These are phyloP conservation scores for Cyrtodaria siliqua DNA, from an alignment of 2,888 invertebrate species.

Conservation along the genomic window DNA sequence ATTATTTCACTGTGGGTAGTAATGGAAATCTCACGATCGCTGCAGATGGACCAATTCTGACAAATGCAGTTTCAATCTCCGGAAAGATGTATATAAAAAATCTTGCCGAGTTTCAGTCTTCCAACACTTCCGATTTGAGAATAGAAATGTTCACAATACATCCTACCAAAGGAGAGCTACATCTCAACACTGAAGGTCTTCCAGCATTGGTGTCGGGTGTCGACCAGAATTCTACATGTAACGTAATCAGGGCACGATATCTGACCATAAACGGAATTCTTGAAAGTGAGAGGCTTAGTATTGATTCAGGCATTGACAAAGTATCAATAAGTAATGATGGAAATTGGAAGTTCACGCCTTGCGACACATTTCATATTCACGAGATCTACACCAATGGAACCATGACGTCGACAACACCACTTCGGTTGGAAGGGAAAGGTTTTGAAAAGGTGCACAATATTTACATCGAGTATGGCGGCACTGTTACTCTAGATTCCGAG, in stretches of 20 bases:
- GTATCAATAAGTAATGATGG: slow-evolving; percentile 59
- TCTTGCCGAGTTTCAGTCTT: slow-evolving; percentile 60
- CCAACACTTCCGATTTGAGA: slow-evolving; percentile 50
- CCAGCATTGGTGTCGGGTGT: slow-evolving; percentile 32
- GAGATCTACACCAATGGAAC: slow-evolving; percentile 62
- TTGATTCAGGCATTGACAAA: slow-evolving; percentile 50
- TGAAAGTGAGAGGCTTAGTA: slow-evolving; percentile 43
- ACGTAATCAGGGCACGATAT: slow-evolving; percentile 49
- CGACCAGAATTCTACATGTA: slow-evolving; percentile 33
- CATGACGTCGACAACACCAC: slow-evolving; percentile 53
- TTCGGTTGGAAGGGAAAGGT: slow-evolving; percentile 56
- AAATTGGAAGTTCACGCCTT: slow-evolving; percentile 63
- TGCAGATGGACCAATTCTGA: slow-evolving; percentile 58
- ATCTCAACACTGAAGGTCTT: slow-evolving; percentile 43
- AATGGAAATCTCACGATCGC: slow-evolving; percentile 59
- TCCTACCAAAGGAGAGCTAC: slow-evolving; percentile 52
- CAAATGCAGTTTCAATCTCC: slow-evolving; percentile 54
- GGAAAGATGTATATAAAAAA: slow-evolving; percentile 67
- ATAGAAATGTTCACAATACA: slow-evolving; percentile 55
- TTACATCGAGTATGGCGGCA: slow-evolving; percentile 57
- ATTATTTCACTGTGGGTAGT: slow-evolving; percentile 53
- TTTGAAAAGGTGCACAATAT: slow-evolving; percentile 51
- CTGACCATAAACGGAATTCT: slow-evolving; percentile 63
- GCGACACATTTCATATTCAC: slow-evolving; percentile 48
- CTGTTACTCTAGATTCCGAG: slow-evolving; percentile 59